Base-by-base conservation (phyloP, 2,888 invertebrate species). In the Thera obeliscata region DNA sequence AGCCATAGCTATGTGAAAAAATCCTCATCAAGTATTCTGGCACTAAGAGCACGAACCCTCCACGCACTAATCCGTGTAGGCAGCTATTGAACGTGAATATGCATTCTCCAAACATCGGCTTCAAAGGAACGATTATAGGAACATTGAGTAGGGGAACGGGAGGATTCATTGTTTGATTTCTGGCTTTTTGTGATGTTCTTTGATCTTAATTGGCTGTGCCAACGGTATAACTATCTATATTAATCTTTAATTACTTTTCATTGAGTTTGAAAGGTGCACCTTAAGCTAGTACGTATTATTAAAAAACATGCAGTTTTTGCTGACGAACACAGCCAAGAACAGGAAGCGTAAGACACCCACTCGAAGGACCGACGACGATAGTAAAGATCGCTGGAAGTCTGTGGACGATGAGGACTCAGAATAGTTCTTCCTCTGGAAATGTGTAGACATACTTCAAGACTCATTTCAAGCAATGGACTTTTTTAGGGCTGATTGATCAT, bases 11-110 rank as follows among this genome's bases (percentile, higher is more conserved):
- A 72, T 61, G 73, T 69, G 71, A 71, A 74, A 22, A 71, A 73
- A 72, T 69, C 70, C 73, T 75, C 76, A 70, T 76, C 75, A 76
- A 76, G 74, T 76, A 80, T 78, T 78, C 65, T 60, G 72, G 60
- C 67, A 71, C 74, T 77, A 71, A 76, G 71, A 74, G 76, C 73
- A 63, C 62, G 64, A 66, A 63, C 69, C 70, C 69, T 66, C 69
- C 64, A 22, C 22, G 66, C 64, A 67, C 67, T 71, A 71, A 73
- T 71, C 72, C 71, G 66, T 70, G 71, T 70, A 72, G 67, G 62
- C 68, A 60, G 59, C 69, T 61, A 70, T 73, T 70, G 73, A 74
- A 73, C 67, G 70, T 70, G 71, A 71, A 71, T 71, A 73, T 72
- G 71, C 74, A 73, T 69, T 71, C 74, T 67, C 70, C 68, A 72